These are phyloP conservation scores for Yoshiicerus persimilis DNA, from an alignment of 1,140 invertebrate species.

Conservation along the genomic window DNA sequence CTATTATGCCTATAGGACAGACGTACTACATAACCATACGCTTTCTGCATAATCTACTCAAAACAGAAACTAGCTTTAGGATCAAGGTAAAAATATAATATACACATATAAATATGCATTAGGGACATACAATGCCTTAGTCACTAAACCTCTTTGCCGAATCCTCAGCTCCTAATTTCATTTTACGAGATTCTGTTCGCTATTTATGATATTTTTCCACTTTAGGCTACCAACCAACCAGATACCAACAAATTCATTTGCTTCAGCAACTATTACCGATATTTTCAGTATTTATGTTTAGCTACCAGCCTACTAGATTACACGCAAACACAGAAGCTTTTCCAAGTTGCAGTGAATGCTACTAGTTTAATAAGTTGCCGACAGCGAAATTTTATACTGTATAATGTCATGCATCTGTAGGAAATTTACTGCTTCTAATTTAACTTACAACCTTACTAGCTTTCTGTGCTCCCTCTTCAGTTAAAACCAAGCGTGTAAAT, in stretches of 20 bases:
- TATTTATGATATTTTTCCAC: slow-evolving; percentile 8
- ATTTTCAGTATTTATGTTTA: background rate
- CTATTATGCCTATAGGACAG: too few species aligned
- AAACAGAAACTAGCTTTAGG: too few species aligned
- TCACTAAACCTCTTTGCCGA: background rate
- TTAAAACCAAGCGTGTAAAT: background rate
- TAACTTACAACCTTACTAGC: background rate
- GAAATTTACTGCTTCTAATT: background rate
- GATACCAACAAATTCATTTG: background rate
- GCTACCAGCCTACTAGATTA: background rate
- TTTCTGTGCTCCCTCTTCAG: background rate
- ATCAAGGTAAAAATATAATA: background rate
- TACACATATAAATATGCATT: background rate
- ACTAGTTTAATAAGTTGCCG: background rate
- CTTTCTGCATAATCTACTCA: too few species aligned
- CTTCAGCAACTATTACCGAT: background rate
- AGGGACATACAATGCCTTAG: background rate
- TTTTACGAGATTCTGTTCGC: background rate
- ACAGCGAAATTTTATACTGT: background rate
- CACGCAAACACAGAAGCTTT: background rate
- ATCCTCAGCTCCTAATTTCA: background rate
- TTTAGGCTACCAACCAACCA: background rate
- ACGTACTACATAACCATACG: too few species aligned
- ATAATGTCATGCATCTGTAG: background rate
- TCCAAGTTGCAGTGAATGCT: background rate